phyloP scores from a whole-genome alignment of 2,797 vertebrate species.

The Spizella passerina region DNA sequence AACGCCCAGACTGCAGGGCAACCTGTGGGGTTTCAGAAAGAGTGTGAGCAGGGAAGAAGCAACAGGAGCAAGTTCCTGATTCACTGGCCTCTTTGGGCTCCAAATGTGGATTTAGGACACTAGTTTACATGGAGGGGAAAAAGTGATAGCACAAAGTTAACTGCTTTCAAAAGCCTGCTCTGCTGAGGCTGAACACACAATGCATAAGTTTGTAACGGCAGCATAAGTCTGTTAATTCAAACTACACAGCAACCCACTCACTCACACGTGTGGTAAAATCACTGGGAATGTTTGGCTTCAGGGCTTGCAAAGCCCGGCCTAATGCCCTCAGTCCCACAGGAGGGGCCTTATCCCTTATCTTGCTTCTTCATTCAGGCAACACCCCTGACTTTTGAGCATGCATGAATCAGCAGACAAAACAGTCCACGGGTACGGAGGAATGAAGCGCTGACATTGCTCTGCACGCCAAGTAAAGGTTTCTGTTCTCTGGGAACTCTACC shows the following conservation, averaged over 20 bases:
- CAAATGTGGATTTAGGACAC: not conserved
- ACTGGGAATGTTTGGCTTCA: not conserved
- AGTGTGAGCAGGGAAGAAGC: not conserved
- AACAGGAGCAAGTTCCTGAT: not conserved
- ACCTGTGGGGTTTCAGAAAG: not conserved
- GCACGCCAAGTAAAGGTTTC: not conserved
- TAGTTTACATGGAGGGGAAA: not conserved
- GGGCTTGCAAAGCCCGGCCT: rapidly evolving
- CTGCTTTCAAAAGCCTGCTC: not conserved
- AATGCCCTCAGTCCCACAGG: not conserved
- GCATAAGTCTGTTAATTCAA: not conserved
- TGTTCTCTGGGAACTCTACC: not conserved
- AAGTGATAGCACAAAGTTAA: not conserved
- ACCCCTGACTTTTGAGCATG: not conserved
- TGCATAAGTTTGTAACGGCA: not conserved
- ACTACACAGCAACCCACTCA: not conserved
- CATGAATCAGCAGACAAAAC: not conserved
- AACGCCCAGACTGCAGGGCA: not conserved
- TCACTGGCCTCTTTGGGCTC: not conserved
- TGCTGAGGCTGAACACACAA: not conserved
- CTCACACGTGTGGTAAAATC: not conserved
- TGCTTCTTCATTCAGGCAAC: not conserved
- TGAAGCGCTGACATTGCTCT: not conserved
- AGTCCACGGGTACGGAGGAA: rapidly evolving
- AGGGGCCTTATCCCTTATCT: not conserved